These are phyloP conservation scores for Neelides sp. DNA, from an alignment of 1,140 invertebrate species.

Conservation along the genomic window DNA sequence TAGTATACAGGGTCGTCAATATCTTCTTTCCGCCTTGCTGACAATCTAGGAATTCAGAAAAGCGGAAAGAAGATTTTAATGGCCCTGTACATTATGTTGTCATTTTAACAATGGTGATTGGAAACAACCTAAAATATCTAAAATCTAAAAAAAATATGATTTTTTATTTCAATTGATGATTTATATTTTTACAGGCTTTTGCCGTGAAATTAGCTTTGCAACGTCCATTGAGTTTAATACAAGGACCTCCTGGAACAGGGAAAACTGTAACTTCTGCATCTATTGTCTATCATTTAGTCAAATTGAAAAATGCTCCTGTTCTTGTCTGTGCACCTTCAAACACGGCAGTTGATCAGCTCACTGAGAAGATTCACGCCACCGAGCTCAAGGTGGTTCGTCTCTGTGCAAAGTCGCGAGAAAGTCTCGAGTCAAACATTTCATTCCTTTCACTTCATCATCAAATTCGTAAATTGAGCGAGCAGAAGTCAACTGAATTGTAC, in stretches of 20 bases:
- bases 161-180: too few relatives aligned
- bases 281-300: conserved; percentile 94
- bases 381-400: conserved; percentile 92
- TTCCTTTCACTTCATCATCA: conserved; percentile 96
- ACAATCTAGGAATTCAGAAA: too few relatives aligned
- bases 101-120: too few relatives aligned
- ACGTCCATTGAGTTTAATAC: conserved; percentile 90
- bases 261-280: conserved; percentile 99
- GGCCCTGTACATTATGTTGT: too few relatives aligned
- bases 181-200: conserved; percentile 59
- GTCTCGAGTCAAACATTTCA: conserved; percentile 93
- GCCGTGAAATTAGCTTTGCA: conserved; percentile 98
- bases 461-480: conserved; percentile 77
- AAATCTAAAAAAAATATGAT: background rate
- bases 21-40: too few relatives aligned
- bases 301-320: conserved; percentile 78
- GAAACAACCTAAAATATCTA: too few relatives aligned
- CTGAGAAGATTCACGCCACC: conserved; percentile 96
- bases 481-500: conserved; percentile 63
- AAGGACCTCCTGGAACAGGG: conserved; percentile 73
- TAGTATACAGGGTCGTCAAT: too few relatives aligned
- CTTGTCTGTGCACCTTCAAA: conserved; percentile 97
- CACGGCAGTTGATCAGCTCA: conserved; percentile 97
- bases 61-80: too few relatives aligned
- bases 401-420: conserved; percentile 95